phyloP scores from a whole-genome alignment of 2,797 vertebrate species.

The Anas bernieri region DNA sequence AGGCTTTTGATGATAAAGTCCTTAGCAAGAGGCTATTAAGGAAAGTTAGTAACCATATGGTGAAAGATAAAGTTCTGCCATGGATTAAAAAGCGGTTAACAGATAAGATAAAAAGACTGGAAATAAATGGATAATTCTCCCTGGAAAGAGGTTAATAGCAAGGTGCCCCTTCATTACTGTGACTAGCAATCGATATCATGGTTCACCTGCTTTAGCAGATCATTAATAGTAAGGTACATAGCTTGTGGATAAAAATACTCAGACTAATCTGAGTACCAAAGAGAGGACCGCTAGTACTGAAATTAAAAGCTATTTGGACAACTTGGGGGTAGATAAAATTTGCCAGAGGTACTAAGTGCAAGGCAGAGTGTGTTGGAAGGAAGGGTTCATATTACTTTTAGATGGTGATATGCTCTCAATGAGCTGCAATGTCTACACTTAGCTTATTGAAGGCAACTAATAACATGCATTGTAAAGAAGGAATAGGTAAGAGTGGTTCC shows the following conservation, averaged over 20 bases:
- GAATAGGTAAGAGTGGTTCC: neutral
- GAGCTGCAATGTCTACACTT: neutral
- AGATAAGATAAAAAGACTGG: conserved; percentile 71
- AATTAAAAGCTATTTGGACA: neutral
- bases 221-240: conserved; percentile 27
- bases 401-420: neutral
- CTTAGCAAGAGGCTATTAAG: conserved; percentile 70
- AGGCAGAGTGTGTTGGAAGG: neutral
- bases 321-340: neutral
- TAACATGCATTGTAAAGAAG: neutral
- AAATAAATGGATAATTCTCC: conserved; percentile 69
- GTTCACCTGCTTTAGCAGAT: conserved; percentile 64
- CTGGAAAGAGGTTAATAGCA: conserved; percentile 69
- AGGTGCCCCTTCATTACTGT: conserved; percentile 60
- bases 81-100: conserved; percentile 72
- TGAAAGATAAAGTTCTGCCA: conserved; percentile 72
- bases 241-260: conserved; percentile 33
- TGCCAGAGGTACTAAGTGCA: neutral
- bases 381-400: neutral
- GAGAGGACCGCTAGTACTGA: neutral
- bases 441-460: neutral
- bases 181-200: conserved; percentile 37
- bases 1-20: conserved; percentile 73
- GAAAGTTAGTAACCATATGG: conserved; percentile 71
- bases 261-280: neutral